These are phyloP conservation scores for Chymomyza amoena DNA, from an alignment of 2,888 invertebrate genomes.

Conservation along the genomic window DNA sequence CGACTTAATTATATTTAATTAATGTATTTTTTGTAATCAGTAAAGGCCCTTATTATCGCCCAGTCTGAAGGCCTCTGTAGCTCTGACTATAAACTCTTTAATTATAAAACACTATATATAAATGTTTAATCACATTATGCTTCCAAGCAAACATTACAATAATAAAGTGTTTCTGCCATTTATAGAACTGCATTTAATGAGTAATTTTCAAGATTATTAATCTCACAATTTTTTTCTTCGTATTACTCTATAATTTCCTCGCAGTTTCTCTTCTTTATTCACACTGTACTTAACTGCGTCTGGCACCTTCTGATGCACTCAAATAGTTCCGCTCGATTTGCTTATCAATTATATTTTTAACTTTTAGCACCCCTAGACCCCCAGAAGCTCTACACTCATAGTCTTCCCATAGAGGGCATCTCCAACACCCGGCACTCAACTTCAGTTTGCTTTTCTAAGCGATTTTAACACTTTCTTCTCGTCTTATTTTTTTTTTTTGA, in stretches of 20 bases:
- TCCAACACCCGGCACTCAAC: conserved; percentile 33
- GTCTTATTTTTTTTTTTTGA: not conserved
- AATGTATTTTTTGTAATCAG: too few relatives aligned
- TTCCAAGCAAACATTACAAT: not conserved
- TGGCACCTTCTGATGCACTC: not conserved
- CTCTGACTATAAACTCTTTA: too few relatives aligned
- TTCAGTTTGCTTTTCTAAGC: conserved; percentile 64
- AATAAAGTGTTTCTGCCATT: not conserved
- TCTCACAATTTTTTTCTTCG: not conserved
- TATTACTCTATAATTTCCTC: not conserved
- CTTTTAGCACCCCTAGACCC: conserved; percentile 42
- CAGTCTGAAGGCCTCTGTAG: too few relatives aligned
- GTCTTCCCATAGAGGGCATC: not conserved
- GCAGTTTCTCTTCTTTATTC: not conserved
- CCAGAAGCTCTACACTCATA: conserved; percentile 41
- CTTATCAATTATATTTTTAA: conserved; percentile 3
- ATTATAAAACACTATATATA: too few relatives aligned
- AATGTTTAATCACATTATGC: too few relatives aligned
- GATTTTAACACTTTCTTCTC: conserved; percentile 52
- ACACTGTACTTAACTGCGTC: conserved; percentile 6
- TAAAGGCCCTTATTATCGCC: too few relatives aligned
- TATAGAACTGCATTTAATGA: not conserved
- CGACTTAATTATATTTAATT: too few relatives aligned
- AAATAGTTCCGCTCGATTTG: not conserved
- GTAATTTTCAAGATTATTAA: not conserved